Evolutionary conservation across 2,797 vertebrate species (phyloP).

Genomic region (Simalia tracyae): DNA sequence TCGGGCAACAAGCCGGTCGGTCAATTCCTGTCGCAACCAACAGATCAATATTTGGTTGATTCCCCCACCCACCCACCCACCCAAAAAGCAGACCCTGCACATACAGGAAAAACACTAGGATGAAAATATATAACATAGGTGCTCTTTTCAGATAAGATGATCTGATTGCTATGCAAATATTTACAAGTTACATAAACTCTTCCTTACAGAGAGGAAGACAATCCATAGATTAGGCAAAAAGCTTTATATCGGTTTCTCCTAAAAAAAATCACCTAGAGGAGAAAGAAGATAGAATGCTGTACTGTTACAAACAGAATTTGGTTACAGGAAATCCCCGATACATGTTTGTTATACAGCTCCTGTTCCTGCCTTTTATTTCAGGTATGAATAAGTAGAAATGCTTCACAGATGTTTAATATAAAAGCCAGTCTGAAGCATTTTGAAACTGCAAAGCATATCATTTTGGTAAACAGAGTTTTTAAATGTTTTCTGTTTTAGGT

Average conservation of each 20-base stretch:
- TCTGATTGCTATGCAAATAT: no score
- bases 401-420: neutral
- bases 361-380: neutral
- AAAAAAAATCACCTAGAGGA: neutral
- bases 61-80: no score
- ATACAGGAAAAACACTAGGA: no score
- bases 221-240: neutral
- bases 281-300: neutral
- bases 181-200: no score
- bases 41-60: no score
- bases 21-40: no score
- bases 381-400: neutral
- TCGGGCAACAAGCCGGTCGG: no score
- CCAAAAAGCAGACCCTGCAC: no score
- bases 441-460: neutral
- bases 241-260: neutral
- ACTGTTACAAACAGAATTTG: neutral
- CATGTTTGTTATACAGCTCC: neutral
- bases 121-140: no score
- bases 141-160: no score
- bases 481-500: slow-evolving; percentile 76
- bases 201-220: no score
- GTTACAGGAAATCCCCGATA: neutral
- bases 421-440: neutral
- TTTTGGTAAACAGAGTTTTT: neutral